Conservation (phyloP, 2,888 invertebrate genomes). For the Agrochola lota region DNA sequence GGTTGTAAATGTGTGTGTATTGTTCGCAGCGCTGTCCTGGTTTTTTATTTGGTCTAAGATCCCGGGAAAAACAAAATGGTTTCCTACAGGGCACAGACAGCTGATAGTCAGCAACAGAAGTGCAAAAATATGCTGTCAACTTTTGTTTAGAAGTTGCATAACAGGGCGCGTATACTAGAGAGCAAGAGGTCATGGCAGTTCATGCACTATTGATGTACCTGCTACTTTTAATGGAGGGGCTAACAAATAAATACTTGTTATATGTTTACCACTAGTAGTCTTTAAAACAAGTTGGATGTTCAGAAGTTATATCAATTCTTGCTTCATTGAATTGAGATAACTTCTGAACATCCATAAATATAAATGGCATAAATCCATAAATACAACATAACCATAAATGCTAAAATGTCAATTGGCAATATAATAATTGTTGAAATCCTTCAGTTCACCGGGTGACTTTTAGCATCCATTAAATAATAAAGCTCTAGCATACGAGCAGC, state of each 20-base stretch:
- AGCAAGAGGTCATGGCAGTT: constrained; percentile 1
- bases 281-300: neutral
- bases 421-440: constrained; percentile 45
- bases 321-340: too few relatives aligned
- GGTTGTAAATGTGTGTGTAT: too few relatives aligned
- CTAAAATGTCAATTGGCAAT: constrained; percentile 37
- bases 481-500: constrained; percentile 18
- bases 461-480: constrained; percentile 22
- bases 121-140: neutral
- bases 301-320: neutral
- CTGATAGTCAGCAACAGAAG: neutral
- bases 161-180: neutral
- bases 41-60: neutral
- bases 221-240: neutral
- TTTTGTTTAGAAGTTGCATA: neutral
- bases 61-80: neutral
- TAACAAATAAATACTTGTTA: neutral
- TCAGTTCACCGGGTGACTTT: constrained; percentile 31
- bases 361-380: too few relatives aligned
- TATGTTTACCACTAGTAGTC: neutral
- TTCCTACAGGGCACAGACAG: neutral
- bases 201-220: neutral
- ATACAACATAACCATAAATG: constrained; percentile 9
- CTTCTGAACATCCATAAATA: too few relatives aligned
- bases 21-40: too few relatives aligned